Evolutionary conservation across 2,888 invertebrate genomes (phyloP).

Genomic region (Lydus trimaculatus): DNA sequence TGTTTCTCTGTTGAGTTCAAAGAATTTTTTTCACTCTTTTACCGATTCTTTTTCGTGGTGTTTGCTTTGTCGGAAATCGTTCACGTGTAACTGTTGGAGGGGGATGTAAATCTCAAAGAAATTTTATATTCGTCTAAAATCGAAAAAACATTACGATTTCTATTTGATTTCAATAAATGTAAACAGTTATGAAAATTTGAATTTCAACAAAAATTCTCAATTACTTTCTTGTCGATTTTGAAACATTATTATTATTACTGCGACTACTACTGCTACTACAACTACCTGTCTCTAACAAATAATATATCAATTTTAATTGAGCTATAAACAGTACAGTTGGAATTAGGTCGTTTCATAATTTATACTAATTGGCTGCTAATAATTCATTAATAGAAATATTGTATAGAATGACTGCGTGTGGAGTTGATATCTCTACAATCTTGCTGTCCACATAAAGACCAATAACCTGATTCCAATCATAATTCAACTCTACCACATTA

Average conservation of each 20-base stretch:
- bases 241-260: neutral
- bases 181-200: neutral
- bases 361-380: conserved; percentile 33
- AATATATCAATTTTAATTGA: conserved; percentile 26
- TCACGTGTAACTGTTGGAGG: conserved; percentile 31
- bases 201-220: neutral
- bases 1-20: conserved; percentile 26
- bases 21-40: conserved; percentile 25
- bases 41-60: conserved; percentile 28
- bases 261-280: too few relatives aligned
- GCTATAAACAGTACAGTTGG: conserved; percentile 23
- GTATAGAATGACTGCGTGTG: neutral
- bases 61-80: conserved; percentile 36
- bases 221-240: neutral
- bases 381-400: conserved; percentile 26
- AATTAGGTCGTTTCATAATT: conserved; percentile 31
- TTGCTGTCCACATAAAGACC: conserved; percentile 13
- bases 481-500: neutral
- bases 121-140: conserved; percentile 17
- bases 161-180: neutral
- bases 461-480: conserved; percentile 19
- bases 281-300: neutral
- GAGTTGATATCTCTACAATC: conserved; percentile 8
- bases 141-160: conserved; percentile 14
- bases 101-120: conserved; percentile 33